These are phyloP conservation scores for Mormyrus hasselquistii DNA, from an alignment of 2,797 vertebrate species.

Conservation along the genomic window DNA sequence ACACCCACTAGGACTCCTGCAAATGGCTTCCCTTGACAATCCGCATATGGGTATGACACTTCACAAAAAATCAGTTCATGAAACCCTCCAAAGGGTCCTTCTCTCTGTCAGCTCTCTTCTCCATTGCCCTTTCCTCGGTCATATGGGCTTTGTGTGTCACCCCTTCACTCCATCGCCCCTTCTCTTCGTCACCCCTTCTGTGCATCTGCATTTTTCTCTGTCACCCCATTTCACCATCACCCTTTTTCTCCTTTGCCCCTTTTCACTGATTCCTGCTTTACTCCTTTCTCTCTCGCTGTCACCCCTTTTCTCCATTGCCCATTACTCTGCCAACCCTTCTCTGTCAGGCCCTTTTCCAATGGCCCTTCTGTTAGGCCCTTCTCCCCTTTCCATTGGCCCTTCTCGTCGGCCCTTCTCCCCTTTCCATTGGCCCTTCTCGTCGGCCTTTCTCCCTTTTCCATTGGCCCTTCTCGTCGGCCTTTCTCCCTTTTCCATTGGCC, in stretches of 20 bases:
- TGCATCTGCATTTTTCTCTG: no score
- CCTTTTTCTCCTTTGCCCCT: neutral
- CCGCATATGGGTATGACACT: neutral
- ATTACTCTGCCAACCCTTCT: neutral
- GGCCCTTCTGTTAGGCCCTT: neutral
- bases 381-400: neutral
- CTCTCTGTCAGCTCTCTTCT: neutral
- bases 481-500: neutral
- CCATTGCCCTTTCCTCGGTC: neutral
- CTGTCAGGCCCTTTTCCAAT: neutral
- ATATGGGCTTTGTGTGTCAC: neutral
- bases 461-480: neutral
- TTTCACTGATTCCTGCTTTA: neutral
- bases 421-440: neutral
- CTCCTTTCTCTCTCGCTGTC: neutral
- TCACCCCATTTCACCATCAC: neutral
- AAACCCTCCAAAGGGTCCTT: neutral
- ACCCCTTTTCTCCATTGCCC: neutral
- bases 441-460: neutral
- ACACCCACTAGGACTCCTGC: neutral
- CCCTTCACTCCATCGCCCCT: neutral
- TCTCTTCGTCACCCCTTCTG: neutral
- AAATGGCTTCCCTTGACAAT: neutral
- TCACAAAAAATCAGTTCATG: slow-evolving; percentile 9
- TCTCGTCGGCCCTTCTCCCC: neutral